phyloP scores from a whole-genome alignment of 2,113 vertebrate species.

The Ceyx melanurus region DNA sequence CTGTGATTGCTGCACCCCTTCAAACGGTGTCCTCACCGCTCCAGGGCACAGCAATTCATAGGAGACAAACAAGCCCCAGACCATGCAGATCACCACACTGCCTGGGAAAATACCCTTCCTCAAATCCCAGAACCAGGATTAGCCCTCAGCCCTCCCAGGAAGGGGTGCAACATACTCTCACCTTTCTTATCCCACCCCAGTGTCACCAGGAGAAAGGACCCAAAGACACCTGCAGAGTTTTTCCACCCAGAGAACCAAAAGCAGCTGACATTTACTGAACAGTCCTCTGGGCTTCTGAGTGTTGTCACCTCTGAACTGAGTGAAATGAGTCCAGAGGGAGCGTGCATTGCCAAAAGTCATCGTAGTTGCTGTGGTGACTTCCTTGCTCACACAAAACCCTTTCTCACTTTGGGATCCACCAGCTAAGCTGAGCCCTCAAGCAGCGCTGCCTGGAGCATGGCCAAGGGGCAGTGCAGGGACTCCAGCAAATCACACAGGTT shows the following conservation, averaged over 20 bases:
- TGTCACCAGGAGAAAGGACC: neutral
- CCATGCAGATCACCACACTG: neutral
- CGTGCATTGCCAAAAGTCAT: neutral
- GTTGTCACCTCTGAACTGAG: neutral
- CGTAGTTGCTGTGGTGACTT: neutral
- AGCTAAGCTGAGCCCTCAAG: neutral
- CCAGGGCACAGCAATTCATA: rapidly evolving
- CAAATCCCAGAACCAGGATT: neutral
- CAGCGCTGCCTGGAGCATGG: rapidly evolving
- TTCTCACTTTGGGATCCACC: neutral
- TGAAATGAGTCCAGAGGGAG: neutral
- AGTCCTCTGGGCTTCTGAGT: neutral
- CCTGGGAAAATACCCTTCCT: neutral
- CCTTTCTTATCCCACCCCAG: rapidly evolving
- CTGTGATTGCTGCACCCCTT: neutral
- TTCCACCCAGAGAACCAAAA: neutral
- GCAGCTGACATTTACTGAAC: neutral
- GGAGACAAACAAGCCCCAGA: neutral
- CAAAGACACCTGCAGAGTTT: neutral
- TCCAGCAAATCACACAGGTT: neutral
- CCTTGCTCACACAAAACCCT: neutral
- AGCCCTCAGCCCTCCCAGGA: neutral
- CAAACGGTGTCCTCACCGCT: rapidly evolving
- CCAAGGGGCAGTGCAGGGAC: neutral
- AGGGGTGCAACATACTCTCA: neutral